A percentile compares a stretch with the other conserved stretches of the same genome.
Conservation (phyloP, 2,797 vertebrate genomes). For the Loris lydekkerianus region DNA sequence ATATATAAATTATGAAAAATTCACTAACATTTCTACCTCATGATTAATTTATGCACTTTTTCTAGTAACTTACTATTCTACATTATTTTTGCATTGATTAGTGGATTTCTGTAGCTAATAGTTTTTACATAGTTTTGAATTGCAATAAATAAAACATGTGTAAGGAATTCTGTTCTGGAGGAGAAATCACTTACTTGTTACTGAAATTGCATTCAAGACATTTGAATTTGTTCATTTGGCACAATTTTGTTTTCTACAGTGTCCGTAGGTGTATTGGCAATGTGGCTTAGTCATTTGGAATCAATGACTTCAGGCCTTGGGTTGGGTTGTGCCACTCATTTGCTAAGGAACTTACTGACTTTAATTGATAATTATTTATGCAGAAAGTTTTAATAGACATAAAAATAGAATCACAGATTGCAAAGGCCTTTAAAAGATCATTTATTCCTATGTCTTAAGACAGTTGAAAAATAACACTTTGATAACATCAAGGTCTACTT, state of each 20-base stretch:
- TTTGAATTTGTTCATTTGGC: neutral
- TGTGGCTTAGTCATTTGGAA: neutral
- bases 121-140: slow-evolving; percentile 59
- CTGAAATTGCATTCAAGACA: slow-evolving; percentile 6
- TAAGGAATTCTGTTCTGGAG: slow-evolving; percentile 32
- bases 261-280: neutral
- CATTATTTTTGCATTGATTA: neutral
- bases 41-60: slow-evolving; percentile 68
- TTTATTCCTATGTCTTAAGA: slow-evolving; percentile 20
- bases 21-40: slow-evolving; percentile 58
- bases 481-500: neutral
- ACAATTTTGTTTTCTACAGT: neutral
- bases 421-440: slow-evolving; percentile 4
- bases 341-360: neutral
- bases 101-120: neutral
- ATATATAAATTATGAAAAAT: slow-evolving; percentile 61
- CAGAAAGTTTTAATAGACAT: slow-evolving; percentile 56
- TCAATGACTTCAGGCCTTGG: neutral
- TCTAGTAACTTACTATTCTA: slow-evolving; percentile 40
- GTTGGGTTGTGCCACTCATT: neutral
- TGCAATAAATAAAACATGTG: neutral
- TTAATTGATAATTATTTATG: slow-evolving; percentile 27
- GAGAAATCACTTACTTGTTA: neutral
- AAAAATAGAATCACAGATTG: slow-evolving; percentile 43
- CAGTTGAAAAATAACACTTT: neutral